Conservation (phyloP, 1,140 invertebrate genomes). For the Tribolium madens region DNA sequence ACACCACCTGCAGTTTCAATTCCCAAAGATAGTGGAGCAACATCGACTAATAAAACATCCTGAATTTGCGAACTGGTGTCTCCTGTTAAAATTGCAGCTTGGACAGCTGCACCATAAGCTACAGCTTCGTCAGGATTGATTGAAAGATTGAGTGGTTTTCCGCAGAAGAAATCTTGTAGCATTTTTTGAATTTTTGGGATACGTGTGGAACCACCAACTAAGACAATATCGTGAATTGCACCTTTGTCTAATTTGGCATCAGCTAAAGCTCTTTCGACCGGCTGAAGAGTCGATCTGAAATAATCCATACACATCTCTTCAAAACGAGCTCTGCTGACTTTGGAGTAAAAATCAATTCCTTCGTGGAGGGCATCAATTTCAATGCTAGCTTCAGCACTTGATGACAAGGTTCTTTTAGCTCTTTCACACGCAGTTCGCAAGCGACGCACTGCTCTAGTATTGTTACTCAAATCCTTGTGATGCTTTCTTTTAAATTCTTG, state of each 20-base stretch:
- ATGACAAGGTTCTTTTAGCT: constrained; percentile 77
- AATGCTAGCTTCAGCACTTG: constrained; percentile 76
- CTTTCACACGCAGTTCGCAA: constrained; percentile 82
- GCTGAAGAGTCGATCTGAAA: constrained; percentile 75
- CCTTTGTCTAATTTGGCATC: constrained; percentile 83
- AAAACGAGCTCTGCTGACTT: constrained; percentile 85
- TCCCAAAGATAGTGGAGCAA: constrained; percentile 78
- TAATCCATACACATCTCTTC: constrained; percentile 91
- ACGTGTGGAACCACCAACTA: constrained; percentile 74
- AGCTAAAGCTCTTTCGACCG: constrained; percentile 78
- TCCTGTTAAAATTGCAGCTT: constrained; percentile 81
- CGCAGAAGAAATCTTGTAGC: constrained; percentile 75
- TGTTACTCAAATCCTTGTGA: constrained; percentile 81
- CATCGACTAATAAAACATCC: constrained; percentile 81
- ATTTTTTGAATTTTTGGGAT: constrained; percentile 78
- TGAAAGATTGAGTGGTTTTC: constrained; percentile 76
- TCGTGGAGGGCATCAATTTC: constrained; percentile 83
- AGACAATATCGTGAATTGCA: constrained; percentile 74
- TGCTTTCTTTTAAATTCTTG: constrained; percentile 88
- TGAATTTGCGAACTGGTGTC: constrained; percentile 78
- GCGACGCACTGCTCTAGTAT: constrained; percentile 82
- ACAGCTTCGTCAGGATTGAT: constrained; percentile 87
- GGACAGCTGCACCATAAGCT: constrained; percentile 79
- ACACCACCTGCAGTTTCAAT: constrained; percentile 79
- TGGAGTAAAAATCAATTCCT: constrained; percentile 88